phyloP scores from a whole-genome alignment of 2,113 vertebrate genomes.

The Brachypteracias leptosomus region DNA sequence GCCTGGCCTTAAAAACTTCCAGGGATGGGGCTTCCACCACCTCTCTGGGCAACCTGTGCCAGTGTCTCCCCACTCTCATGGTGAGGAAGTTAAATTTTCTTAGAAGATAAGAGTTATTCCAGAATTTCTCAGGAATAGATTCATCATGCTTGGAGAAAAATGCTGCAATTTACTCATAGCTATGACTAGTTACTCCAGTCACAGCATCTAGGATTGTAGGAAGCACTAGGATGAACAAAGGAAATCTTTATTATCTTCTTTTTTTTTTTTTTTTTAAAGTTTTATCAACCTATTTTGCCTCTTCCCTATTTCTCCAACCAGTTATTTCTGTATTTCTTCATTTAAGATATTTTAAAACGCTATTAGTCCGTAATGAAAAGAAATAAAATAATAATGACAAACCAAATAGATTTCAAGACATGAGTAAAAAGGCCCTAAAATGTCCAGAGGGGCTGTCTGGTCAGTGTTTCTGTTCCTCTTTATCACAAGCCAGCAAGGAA shows the following conservation, averaged over 20 bases:
- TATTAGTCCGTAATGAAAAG: neutral
- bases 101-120: neutral
- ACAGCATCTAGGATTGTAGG: too few species aligned
- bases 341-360: neutral
- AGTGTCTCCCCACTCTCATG: too few species aligned
- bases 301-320: neutral
- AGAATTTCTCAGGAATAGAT: neutral
- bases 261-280: neutral
- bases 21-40: too few species aligned
- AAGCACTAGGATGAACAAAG: neutral
- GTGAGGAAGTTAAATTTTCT: too few species aligned
- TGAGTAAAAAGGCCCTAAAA: neutral
- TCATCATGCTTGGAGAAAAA: neutral
- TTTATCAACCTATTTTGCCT: neutral
- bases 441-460: neutral
- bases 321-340: neutral
- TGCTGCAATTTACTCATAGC: too few species aligned
- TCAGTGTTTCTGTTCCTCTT: neutral
- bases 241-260: too few species aligned
- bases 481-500: slow-evolving; percentile 5
- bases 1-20: too few species aligned
- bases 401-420: neutral
- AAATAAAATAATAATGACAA: neutral
- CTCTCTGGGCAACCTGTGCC: too few species aligned
- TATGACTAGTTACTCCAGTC: too few species aligned